phyloP scores from a whole-genome alignment of 1,140 invertebrate genomes.

The Cherax destructor region DNA sequence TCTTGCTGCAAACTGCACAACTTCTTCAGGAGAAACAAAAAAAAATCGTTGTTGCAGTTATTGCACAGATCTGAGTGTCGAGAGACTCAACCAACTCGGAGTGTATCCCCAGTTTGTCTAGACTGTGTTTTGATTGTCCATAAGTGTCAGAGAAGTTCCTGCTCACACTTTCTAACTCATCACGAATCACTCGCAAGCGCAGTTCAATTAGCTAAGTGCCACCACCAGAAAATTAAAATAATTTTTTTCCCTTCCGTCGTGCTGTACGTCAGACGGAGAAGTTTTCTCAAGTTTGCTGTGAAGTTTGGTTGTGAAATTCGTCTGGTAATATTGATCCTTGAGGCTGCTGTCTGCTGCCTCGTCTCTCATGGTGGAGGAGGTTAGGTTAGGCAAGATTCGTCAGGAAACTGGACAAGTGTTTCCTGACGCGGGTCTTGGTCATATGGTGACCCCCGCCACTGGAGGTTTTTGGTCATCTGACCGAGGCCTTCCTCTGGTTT shows the following conservation, averaged over 20 bases:
- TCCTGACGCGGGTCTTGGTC: too few species aligned
- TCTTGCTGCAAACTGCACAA: too few species aligned
- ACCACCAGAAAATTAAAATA: conserved; percentile 37
- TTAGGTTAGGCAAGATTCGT: too few species aligned
- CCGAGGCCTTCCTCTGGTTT: too few species aligned
- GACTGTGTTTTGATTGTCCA: neutral
- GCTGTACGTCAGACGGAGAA: neutral
- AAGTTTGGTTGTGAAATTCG: conserved; percentile 3
- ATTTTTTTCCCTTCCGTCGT: conserved; percentile 2
- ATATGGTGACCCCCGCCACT: too few species aligned
- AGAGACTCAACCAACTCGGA: neutral
- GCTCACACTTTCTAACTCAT: neutral
- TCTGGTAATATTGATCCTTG: neutral
- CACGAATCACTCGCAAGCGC: conserved; percentile 26
- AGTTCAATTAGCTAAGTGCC: conserved; percentile 34
- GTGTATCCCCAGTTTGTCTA: neutral
- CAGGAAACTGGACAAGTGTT: too few species aligned
- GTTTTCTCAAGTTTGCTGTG: conserved; percentile 9
- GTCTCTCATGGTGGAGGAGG: too few species aligned
- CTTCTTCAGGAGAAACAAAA: too few species aligned
- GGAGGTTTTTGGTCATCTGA: too few species aligned
- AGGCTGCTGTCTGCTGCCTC: neutral
- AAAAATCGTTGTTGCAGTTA: too few species aligned
- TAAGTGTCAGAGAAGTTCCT: neutral
- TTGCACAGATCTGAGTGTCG: too few species aligned